Evolutionary conservation across 2,797 vertebrate species (phyloP).

Genomic region (Nothura maculosa): DNA sequence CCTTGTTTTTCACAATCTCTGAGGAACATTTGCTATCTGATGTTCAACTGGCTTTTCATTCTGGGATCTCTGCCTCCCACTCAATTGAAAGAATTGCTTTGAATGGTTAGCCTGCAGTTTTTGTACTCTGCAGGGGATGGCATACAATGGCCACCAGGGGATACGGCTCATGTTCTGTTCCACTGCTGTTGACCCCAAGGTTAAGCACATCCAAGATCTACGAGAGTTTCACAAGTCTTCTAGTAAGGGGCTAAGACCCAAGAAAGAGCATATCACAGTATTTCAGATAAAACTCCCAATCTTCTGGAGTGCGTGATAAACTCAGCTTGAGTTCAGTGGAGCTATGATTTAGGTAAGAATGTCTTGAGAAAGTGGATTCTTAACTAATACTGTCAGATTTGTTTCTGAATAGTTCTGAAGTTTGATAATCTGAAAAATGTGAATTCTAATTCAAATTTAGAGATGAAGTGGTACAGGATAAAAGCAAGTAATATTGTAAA

Average conservation of each 20-base stretch:
- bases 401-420: background rate
- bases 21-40: background rate
- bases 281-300: background rate
- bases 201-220: background rate
- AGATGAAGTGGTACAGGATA: background rate
- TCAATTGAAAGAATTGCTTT: background rate
- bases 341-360: background rate
- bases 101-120: background rate
- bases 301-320: background rate
- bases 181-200: background rate
- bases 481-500: background rate
- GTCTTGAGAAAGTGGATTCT: background rate
- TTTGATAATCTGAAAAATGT: background rate
- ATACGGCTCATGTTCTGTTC: background rate
- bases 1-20: background rate
- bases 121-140: background rate
- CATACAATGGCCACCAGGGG: background rate
- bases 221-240: background rate
- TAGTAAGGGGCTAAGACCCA: background rate
- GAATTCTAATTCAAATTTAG: background rate
- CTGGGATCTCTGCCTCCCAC: background rate
- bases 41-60: background rate
- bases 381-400: background rate
- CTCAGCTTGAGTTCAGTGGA: background rate
- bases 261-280: background rate